A percentile compares a stretch with the other conserved stretches of the same genome.
phyloP scores from a whole-genome alignment of 2,113 vertebrate genomes.

The Ptilonorhynchus violaceus region DNA sequence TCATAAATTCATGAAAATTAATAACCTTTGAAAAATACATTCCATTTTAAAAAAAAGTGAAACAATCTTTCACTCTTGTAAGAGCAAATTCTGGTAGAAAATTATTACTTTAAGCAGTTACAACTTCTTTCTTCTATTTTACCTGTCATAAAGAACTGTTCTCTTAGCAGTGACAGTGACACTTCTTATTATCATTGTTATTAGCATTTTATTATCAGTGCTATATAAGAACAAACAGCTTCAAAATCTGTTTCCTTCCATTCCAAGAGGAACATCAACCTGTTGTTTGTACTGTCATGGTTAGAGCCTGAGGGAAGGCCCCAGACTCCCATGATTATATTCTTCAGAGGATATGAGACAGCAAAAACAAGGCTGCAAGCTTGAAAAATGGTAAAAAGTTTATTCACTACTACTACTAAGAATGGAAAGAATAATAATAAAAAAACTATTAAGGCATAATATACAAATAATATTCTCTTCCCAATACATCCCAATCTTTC shows the following conservation, averaged over 20 bases:
- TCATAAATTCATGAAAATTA: background rate
- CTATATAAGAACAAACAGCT: background rate
- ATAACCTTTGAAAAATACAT: background rate
- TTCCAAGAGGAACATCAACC: background rate
- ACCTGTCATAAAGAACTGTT: background rate
- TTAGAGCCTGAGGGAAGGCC: no score
- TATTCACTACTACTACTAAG: no score
- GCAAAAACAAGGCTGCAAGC: no score
- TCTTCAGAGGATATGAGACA: no score
- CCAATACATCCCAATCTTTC: no score
- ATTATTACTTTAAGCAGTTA: background rate
- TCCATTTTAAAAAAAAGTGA: background rate
- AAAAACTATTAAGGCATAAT: no score
- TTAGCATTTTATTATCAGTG: background rate
- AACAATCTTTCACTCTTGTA: background rate
- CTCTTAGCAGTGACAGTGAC: background rate
- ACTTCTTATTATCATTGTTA: background rate
- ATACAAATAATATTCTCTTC: no score
- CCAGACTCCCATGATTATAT: no score
- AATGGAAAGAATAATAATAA: no score
- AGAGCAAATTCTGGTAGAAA: background rate
- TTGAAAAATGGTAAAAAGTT: no score
- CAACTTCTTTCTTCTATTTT: background rate
- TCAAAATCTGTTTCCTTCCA: background rate
- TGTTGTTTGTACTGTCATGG: background rate